Evolutionary conservation across 1,140 invertebrate genomes (phyloP).

Genomic region (Eriosoma lanigerum): DNA sequence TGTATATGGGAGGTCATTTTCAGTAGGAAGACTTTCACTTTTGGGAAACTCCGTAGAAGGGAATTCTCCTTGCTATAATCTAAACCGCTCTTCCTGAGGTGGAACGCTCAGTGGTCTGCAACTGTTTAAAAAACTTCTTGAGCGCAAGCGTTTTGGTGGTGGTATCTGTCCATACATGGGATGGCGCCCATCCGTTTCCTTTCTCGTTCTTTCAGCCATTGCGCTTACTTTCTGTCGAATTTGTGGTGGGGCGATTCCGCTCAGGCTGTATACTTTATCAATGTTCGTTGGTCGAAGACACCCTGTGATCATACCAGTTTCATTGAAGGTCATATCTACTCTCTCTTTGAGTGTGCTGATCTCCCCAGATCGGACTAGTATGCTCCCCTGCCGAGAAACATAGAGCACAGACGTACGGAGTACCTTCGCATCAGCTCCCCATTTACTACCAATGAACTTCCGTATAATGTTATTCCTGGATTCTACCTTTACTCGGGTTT

Average conservation of each 20-base stretch:
- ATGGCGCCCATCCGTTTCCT: slow-evolving; percentile 23
- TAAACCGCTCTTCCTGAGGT: slow-evolving; percentile 28
- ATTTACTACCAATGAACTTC: no score
- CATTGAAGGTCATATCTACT: no score
- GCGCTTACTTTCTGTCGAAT: slow-evolving; percentile 29
- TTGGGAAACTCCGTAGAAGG: background rate
- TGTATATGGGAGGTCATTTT: slow-evolving; percentile 6
- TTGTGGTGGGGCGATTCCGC: slow-evolving; percentile 30
- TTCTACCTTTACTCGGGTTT: no score
- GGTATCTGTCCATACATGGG: slow-evolving; percentile 25
- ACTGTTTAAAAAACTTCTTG: slow-evolving; percentile 8
- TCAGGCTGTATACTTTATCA: no score
- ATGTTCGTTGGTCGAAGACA: no score
- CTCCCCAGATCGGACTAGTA: no score
- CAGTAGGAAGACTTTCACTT: slow-evolving; percentile 26
- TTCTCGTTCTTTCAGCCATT: slow-evolving; percentile 26
- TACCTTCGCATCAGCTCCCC: no score
- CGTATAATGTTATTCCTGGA: no score
- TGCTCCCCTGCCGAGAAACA: no score
- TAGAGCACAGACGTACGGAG: no score
- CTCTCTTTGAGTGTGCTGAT: no score
- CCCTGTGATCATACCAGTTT: no score
- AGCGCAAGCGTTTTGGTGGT: slow-evolving; percentile 11
- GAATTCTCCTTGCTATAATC: slow-evolving; percentile 19
- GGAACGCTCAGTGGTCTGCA: slow-evolving; percentile 25